These are phyloP conservation scores for Acanthosepion lycidas DNA, from an alignment of 2,888 invertebrate species.

Conservation along the genomic window DNA sequence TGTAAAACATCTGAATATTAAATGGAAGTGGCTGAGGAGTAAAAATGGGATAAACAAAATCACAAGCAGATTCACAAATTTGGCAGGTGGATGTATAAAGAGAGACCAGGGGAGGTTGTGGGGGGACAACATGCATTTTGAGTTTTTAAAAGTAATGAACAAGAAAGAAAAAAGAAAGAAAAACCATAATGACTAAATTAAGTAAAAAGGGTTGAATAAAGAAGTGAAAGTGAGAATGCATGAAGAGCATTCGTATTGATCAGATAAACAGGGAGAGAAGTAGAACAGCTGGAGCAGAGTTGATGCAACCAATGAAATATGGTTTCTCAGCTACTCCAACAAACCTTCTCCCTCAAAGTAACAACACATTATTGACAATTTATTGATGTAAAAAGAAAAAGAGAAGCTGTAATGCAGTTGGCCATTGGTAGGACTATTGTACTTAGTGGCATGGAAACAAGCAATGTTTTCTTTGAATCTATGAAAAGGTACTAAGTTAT, in stretches of 20 bases:
- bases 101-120: background rate
- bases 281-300: background rate
- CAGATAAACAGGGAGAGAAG: background rate
- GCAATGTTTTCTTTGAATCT: background rate
- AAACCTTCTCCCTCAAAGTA: background rate
- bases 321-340: background rate
- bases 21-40: background rate
- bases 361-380: background rate
- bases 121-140: background rate
- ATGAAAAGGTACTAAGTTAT: background rate
- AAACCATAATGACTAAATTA: background rate
- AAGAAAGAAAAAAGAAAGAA: background rate
- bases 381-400: background rate
- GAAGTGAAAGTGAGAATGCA: constrained; percentile 14
- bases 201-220: background rate
- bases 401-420: background rate
- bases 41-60: background rate
- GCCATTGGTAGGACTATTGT: background rate
- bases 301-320: background rate
- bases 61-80: background rate
- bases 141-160: background rate
- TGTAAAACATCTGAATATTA: no score
- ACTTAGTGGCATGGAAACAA: background rate
- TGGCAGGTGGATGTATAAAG: no score
- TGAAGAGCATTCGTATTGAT: background rate